A percentile compares a stretch with the other conserved stretches of the same genome.
These are phyloP conservation scores for Virgularia gustaviana DNA, from an alignment of 92 coral and sea anemone species.

Conservation along the genomic window DNA sequence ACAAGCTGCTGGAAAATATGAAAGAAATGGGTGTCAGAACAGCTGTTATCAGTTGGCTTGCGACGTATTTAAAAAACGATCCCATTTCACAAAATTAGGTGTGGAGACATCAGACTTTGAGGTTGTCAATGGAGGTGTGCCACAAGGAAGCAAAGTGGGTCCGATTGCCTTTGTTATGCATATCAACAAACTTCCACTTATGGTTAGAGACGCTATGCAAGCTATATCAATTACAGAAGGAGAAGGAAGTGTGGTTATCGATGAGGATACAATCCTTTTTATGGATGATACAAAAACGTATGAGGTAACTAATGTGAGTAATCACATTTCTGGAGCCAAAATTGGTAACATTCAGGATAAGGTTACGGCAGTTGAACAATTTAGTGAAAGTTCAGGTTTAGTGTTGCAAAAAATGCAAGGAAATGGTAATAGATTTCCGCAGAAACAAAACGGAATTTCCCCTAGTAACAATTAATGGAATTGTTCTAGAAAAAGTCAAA, in stretches of 20 bases:
- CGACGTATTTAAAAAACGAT: too few species aligned
- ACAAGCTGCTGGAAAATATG: too few species aligned
- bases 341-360: background rate
- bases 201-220: background rate
- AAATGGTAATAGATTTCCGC: background rate
- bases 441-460: background rate
- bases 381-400: background rate
- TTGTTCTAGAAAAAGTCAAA: background rate
- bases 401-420: background rate
- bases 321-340: background rate
- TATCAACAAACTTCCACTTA: background rate
- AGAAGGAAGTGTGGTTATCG: background rate
- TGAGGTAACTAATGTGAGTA: background rate
- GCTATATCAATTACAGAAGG: too few species aligned
- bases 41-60: too few species aligned
- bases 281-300: background rate
- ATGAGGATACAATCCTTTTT: background rate
- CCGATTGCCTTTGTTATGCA: constrained; percentile 1
- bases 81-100: background rate
- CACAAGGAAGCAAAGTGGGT: too few species aligned
- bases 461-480: background rate
- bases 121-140: too few species aligned
- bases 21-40: too few species aligned
- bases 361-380: background rate
- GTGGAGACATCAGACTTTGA: background rate